Percentiles rank a stretch among this genome's conserved stretches.
Conservation (phyloP, 2,113 vertebrate species). For the Furnarius figulus region DNA sequence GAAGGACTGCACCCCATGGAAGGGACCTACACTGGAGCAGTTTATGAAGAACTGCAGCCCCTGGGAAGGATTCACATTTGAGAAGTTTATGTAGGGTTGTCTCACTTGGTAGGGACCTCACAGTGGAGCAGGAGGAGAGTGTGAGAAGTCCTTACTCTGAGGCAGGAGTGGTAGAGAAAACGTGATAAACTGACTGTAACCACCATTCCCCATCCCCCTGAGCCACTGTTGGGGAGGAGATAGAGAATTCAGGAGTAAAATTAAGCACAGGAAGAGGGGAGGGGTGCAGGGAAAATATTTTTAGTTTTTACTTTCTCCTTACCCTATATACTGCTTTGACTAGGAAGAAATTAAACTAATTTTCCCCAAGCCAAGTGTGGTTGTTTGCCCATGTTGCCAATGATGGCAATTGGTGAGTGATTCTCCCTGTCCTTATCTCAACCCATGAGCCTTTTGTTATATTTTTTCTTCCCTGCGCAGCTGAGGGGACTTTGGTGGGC, state of each 20-base stretch:
- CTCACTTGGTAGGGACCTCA: not conserved
- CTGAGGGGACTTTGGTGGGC: not conserved
- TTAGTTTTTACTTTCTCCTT: not conserved
- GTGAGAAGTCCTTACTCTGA: not conserved
- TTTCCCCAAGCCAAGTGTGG: not conserved
- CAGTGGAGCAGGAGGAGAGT: not conserved
- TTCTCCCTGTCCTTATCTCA: not conserved
- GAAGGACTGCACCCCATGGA: not conserved
- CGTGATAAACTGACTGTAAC: not conserved
- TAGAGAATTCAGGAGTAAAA: not conserved
- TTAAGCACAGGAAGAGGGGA: not conserved
- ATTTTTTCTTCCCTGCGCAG: not conserved
- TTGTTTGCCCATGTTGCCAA: fast-evolving
- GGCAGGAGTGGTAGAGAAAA: not conserved
- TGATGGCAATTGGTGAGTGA: not conserved
- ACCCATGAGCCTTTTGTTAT: not conserved
- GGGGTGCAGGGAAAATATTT: not conserved
- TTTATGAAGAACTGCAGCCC: not conserved
- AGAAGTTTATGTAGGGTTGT: not conserved
- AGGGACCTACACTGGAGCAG: not conserved
- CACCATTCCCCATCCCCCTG: not conserved
- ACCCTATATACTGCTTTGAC: not conserved
- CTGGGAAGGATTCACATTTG: not conserved
- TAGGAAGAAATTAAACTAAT: not conserved
- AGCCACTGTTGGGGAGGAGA: not conserved